Base-by-base conservation (phyloP, 2,797 vertebrate genomes). In the Acanthiza pusilla region DNA sequence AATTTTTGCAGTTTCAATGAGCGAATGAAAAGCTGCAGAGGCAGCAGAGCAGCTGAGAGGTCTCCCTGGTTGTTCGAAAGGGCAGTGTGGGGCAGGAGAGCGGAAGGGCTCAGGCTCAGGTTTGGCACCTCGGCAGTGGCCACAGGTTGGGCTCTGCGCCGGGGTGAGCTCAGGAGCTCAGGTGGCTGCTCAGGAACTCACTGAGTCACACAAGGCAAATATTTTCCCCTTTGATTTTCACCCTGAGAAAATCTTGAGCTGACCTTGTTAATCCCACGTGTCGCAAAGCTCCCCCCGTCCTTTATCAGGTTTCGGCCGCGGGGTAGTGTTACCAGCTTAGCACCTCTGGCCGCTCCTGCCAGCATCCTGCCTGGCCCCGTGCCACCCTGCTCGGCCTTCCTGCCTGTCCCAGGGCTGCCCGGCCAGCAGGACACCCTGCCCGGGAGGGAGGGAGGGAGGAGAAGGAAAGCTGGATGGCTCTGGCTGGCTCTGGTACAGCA, bases 151-250 rank as follows among this genome's bases (percentile, higher is more conserved):
- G 67, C 14, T 8, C 53, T 60, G 26, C 0, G 1, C 22, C 0
- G 4, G 19, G 42, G 21, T 36, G 80, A 91, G 92, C 71, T 61
- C 55, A 45, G 88, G 67, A 73, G 5, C 92, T 40, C 72, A 40
- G 7, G 87, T 53, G 90, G 30, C 90, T 60, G 36, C 89, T 9
- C 85, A 65, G 92, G 72, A 95, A 53, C 93, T 88, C 89, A 73
- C 91, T 96, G 96, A 85, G 50, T 95, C 94, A 92, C 93, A 58
- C 93, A 77, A 83, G 61, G 61, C 89, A 94, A 96, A 95, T 93
- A 95, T 92, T 95, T 94, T 89, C 47, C 84, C 78, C 91, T 89
- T 91, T 95, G 95, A 89, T 94, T 96, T 91, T 96, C 93, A 96
- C 82, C 93, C 96, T 89, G 92, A 88, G 92, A 91, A 96, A 93